Evolutionary conservation across 2,888 invertebrate genomes (phyloP), one percentile per base, ranked within the genome.

Genomic region (Heliconius sara): DNA sequence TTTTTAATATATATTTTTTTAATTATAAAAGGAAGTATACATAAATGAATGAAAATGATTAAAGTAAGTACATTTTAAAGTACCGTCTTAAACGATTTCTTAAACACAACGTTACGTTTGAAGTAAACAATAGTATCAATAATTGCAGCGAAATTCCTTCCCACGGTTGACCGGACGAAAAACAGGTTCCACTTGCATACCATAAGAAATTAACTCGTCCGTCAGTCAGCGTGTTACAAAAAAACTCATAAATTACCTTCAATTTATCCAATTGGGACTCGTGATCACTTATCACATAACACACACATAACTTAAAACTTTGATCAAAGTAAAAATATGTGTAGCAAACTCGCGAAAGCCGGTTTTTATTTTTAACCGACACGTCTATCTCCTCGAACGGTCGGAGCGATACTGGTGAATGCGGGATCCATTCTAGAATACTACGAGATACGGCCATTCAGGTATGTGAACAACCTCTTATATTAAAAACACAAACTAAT

Each of bases 401-500:
- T 86, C 85, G 81, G 84, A 86, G 86, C 90, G 85, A 89, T 84
- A 93, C 94, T 92, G 91, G 88, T 89, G 90, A 91, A 91, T 91
- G 91, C 87, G 90, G 89, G 88, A 89, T 88, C 89, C 91, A 93
- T 91, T 93, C 91, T 92, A 90, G 90, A 91, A 91, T 93, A 92
- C 92, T 93, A 94, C 94, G 89, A 88, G 87, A 89, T 91, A 93
- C 93, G 92, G 89, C 90, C 95, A 95, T 95, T 95, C 95, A 94
- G 93, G 91, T 94, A 94, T 91, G 91, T 90, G 90, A 92, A 92
- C 92, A 92, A 93, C 91, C 92, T 91, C 91, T 84, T 85, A 88
- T 86, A 85, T 87, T 84, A 84, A 81, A 70, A 83, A 78, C 82
- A 27, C 91, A 90, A 85, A 82, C 85, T 79, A 93, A 91, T 88